Evolutionary conservation across 2,113 vertebrate genomes (phyloP).

Genomic region (Maccullochella peelii): DNA sequence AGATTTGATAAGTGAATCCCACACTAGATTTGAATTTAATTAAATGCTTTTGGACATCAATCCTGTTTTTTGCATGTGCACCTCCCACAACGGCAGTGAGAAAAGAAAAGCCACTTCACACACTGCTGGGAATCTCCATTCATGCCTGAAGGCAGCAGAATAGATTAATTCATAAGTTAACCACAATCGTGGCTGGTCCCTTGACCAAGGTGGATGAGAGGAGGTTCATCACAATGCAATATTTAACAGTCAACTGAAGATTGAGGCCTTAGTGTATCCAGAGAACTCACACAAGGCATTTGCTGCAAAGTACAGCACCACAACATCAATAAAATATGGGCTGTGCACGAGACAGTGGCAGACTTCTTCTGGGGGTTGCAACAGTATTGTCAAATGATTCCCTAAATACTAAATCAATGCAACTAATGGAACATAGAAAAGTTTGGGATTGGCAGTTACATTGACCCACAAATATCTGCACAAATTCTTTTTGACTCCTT

Average conservation of each 20-base stretch:
- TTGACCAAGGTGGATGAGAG: slow-evolving; percentile 40
- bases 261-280: slow-evolving; percentile 40
- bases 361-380: not conserved
- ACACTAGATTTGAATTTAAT: not conserved
- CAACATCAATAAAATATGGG: slow-evolving; percentile 59
- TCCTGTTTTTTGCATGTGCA: not conserved
- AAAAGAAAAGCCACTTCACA: slow-evolving; percentile 22
- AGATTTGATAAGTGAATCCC: not conserved
- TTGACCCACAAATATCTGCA: not conserved
- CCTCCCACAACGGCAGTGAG: not conserved
- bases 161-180: slow-evolving; percentile 53
- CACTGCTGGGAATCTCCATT: slow-evolving; percentile 29
- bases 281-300: slow-evolving; percentile 43
- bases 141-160: slow-evolving; percentile 51
- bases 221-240: slow-evolving; percentile 58
- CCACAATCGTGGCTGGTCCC: slow-evolving; percentile 32
- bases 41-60: not conserved
- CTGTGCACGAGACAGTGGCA: slow-evolving; percentile 14
- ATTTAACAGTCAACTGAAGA: slow-evolving; percentile 62
- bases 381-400: not conserved
- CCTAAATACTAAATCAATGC: not conserved
- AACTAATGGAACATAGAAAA: not conserved
- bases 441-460: not conserved
- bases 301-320: slow-evolving; percentile 42
- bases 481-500: not conserved